Percentiles rank a stretch among this genome's conserved stretches.
Conservation (phyloP, 1,140 invertebrate species). For the Aleiodes sp. region DNA sequence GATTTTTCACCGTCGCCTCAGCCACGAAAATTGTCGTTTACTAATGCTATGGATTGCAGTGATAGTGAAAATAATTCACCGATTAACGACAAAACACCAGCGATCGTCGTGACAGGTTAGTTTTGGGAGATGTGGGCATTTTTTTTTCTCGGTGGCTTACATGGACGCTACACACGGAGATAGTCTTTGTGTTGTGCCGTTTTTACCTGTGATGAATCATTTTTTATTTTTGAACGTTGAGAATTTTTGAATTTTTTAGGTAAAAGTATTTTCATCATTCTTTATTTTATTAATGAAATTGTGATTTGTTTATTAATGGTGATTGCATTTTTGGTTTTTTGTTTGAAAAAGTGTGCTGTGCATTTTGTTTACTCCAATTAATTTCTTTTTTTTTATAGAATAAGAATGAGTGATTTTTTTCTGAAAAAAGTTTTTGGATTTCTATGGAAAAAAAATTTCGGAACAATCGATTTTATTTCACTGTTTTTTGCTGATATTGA, state of each 20-base stretch:
- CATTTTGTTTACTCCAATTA: no score
- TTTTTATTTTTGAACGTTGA: not conserved
- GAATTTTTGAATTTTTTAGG: slow-evolving; percentile 6
- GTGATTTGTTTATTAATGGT: no score
- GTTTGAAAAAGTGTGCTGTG: no score
- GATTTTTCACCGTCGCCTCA: slow-evolving; percentile 53
- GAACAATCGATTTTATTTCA: no score
- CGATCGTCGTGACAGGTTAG: slow-evolving; percentile 52
- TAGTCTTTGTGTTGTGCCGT: slow-evolving; percentile 15
- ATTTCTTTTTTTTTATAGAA: no score
- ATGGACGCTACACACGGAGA: slow-evolving; percentile 22
- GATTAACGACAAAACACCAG: slow-evolving; percentile 44
- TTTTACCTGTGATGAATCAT: slow-evolving; percentile 21
- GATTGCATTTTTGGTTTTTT: no score
- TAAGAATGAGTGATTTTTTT: no score
- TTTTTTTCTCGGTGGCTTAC: not conserved
- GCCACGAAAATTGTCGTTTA: slow-evolving; percentile 58
- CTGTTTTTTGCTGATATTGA: no score
- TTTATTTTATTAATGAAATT: not conserved
- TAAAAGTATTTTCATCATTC: not conserved
- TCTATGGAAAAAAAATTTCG: no score
- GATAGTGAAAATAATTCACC: slow-evolving; percentile 50
- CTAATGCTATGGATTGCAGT: slow-evolving; percentile 51
- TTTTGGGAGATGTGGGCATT: slow-evolving; percentile 9
- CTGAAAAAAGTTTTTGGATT: no score